These are phyloP conservation scores for Sarcoramphus papa DNA, from an alignment of 2,797 vertebrate species.

Conservation along the genomic window DNA sequence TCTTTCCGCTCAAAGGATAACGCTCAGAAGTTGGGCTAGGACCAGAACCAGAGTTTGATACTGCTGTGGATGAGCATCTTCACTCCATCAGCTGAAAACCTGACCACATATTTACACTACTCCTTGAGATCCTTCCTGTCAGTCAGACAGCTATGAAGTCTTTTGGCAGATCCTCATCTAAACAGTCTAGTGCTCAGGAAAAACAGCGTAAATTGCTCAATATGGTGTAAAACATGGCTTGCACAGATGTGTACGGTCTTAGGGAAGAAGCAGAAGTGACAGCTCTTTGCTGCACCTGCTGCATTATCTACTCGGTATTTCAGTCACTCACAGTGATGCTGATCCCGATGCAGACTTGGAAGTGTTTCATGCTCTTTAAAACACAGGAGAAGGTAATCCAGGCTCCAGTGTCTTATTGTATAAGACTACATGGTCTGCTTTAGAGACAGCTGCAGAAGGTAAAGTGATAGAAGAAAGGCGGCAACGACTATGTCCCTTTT, in stretches of 20 bases:
- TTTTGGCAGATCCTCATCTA: neutral
- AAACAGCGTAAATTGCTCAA: neutral
- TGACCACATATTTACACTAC: accelerated
- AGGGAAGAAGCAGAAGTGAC: neutral
- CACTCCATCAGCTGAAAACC: neutral
- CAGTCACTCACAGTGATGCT: neutral
- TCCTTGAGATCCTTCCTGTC: neutral
- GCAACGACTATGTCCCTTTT: neutral
- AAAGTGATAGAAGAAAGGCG: neutral
- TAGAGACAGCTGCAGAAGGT: neutral
- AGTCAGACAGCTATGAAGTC: neutral
- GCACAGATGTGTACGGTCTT: accelerated
- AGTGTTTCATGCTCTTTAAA: neutral
- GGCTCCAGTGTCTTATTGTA: neutral
- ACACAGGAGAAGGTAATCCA: neutral
- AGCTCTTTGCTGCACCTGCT: neutral
- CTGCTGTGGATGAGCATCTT: neutral
- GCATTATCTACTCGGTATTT: neutral
- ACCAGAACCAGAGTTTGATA: neutral
- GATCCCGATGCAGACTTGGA: neutral
- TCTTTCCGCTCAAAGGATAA: neutral
- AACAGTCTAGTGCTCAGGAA: neutral
- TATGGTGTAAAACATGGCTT: neutral
- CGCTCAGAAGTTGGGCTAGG: neutral
- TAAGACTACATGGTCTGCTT: neutral